Evolutionary conservation across 2,797 vertebrate species (phyloP).

Genomic region (Rhinella marina): DNA sequence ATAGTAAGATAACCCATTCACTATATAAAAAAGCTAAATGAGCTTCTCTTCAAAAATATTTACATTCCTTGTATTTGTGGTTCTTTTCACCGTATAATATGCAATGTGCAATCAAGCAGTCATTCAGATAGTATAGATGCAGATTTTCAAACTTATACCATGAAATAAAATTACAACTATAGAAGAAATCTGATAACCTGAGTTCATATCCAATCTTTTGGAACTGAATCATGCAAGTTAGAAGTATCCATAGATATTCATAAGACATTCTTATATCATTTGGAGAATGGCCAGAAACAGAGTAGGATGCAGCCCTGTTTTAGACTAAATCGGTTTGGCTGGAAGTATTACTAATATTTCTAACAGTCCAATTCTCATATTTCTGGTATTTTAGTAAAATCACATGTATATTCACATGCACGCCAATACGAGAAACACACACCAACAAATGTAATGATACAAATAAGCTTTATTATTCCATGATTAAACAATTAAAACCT

Average conservation of each 20-base stretch:
- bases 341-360: background rate
- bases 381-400: background rate
- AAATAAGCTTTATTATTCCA: no score
- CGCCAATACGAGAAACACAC: no score
- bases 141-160: slow-evolving; percentile 7
- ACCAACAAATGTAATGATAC: no score
- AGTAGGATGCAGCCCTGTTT: background rate
- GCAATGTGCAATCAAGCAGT: background rate
- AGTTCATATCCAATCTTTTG: background rate
- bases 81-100: background rate
- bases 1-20: no score
- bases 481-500: no score
- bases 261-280: background rate
- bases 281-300: background rate
- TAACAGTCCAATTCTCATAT: background rate
- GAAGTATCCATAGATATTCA: slow-evolving; percentile 1
- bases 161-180: slow-evolving; percentile 18
- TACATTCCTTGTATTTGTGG: background rate
- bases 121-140: background rate
- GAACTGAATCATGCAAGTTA: background rate
- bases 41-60: background rate
- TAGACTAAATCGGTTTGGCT: background rate
- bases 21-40: no score
- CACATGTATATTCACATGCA: background rate
- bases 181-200: slow-evolving; percentile 8